Evolutionary conservation across 1,140 invertebrate genomes (phyloP).

Genomic region (Drosophila oshimai): DNA sequence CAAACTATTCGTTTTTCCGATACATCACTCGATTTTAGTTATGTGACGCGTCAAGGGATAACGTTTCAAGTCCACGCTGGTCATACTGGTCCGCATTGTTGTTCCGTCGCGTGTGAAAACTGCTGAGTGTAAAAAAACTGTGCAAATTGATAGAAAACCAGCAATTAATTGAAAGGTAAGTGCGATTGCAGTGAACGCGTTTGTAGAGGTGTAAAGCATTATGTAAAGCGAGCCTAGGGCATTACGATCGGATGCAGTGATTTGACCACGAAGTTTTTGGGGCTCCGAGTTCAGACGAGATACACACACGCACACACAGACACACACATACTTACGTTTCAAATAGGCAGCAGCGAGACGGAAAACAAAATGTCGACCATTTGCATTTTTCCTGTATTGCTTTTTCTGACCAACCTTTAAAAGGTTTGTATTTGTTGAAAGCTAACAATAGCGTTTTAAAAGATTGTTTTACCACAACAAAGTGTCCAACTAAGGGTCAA

Average conservation of each 20-base stretch:
- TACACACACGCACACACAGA: conserved; percentile 39
- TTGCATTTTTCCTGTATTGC: conserved; percentile 52
- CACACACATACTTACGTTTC: conserved; percentile 44
- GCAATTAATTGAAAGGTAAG: conserved; percentile 53
- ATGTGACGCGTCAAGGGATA: neutral
- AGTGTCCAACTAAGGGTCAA: neutral
- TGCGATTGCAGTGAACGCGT: neutral
- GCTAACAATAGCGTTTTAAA: neutral
- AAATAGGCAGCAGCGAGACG: conserved; percentile 69
- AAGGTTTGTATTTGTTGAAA: conserved; percentile 1
- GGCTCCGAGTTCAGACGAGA: conserved; percentile 57
- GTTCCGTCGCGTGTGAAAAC: conserved; percentile 69
- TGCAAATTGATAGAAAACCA: conserved; percentile 42
- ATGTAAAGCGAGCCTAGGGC: neutral
- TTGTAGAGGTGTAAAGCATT: neutral
- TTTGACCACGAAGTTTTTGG: conserved; percentile 11
- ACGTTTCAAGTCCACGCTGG: neutral
- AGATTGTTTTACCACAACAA: neutral
- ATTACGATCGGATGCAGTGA: neutral
- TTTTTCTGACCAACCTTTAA: conserved; percentile 40
- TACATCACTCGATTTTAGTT: neutral
- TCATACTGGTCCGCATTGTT: conserved; percentile 42
- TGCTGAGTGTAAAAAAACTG: conserved; percentile 56
- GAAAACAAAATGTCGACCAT: conserved; percentile 81
- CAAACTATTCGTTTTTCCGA: too few relatives aligned